Evolutionary conservation across 2,113 vertebrate genomes (phyloP).

Genomic region (Tragelaphus strepsiceros): DNA sequence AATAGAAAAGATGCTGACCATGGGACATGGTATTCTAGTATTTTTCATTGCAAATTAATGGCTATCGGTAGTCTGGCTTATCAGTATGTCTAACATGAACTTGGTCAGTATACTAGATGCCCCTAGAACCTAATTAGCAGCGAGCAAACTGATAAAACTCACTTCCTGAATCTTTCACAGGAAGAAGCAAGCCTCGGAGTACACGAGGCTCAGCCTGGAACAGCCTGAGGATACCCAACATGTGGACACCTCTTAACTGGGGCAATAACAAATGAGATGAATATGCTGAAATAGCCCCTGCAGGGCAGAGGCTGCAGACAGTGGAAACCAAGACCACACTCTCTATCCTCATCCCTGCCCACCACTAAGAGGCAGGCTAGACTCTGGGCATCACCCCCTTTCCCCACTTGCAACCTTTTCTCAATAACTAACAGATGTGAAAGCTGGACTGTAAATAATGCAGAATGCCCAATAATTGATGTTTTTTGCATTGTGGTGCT

Average conservation of each 20-base stretch:
- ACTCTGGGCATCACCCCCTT: not conserved
- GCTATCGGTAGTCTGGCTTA: not conserved
- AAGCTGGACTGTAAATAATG: not conserved
- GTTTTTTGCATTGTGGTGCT: not conserved
- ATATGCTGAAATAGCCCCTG: not conserved
- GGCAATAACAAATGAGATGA: not conserved
- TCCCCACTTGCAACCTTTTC: not conserved
- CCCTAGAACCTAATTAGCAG: not conserved
- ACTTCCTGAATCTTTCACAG: not conserved
- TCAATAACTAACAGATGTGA: not conserved
- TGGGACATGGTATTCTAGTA: not conserved
- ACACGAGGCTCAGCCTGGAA: not conserved
- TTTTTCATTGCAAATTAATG: not conserved
- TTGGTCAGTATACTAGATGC: not conserved
- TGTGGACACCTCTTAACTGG: not conserved
- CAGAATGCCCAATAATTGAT: not conserved
- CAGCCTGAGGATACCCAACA: not conserved
- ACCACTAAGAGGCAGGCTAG: not conserved
- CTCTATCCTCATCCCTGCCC: fast-evolving
- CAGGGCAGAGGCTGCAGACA: not conserved
- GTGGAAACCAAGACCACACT: not conserved
- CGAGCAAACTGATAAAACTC: not conserved
- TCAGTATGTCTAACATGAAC: not conserved
- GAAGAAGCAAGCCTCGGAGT: not conserved
- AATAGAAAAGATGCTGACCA: not conserved